Evolutionary conservation across 2,113 vertebrate genomes (phyloP).

Genomic region (Plecotus auritus): DNA sequence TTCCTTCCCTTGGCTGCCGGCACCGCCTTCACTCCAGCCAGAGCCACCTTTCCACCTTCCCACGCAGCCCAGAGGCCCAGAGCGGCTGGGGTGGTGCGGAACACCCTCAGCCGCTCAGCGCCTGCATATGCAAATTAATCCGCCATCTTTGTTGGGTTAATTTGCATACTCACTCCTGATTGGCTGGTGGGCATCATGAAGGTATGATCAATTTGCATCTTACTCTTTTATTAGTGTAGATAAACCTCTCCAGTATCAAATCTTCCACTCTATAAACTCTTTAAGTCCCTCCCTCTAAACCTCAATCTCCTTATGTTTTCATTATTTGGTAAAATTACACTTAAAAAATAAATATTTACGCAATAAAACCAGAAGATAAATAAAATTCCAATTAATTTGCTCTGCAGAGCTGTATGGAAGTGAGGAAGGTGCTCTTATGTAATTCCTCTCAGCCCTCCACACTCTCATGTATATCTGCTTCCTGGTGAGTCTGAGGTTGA

Average conservation of each 20-base stretch:
- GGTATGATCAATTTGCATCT: no score
- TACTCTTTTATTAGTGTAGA: no score
- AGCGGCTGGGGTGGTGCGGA: no score
- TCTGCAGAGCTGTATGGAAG: slow-evolving; percentile 19
- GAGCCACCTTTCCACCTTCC: no score
- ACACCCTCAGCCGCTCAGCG: no score
- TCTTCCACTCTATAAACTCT: slow-evolving; percentile 5
- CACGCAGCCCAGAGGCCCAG: no score
- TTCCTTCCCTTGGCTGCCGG: no score
- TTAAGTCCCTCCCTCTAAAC: slow-evolving; percentile 49
- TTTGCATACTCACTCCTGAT: no score
- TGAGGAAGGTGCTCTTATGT: background rate
- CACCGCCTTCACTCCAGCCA: no score
- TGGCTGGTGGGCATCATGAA: no score
- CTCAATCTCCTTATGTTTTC: slow-evolving; percentile 53
- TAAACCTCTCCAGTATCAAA: slow-evolving; percentile 53
- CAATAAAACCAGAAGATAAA: slow-evolving; percentile 79
- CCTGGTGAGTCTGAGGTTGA: background rate
- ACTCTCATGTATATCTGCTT: background rate
- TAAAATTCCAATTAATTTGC: slow-evolving; percentile 76
- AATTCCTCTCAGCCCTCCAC: background rate
- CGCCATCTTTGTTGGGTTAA: no score
- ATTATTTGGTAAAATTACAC: slow-evolving; percentile 76
- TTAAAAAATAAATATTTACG: slow-evolving; percentile 86
- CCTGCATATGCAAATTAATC: no score